These are phyloP conservation scores for Ips nitidus DNA, from an alignment of 1,140 invertebrate species.

Conservation along the genomic window DNA sequence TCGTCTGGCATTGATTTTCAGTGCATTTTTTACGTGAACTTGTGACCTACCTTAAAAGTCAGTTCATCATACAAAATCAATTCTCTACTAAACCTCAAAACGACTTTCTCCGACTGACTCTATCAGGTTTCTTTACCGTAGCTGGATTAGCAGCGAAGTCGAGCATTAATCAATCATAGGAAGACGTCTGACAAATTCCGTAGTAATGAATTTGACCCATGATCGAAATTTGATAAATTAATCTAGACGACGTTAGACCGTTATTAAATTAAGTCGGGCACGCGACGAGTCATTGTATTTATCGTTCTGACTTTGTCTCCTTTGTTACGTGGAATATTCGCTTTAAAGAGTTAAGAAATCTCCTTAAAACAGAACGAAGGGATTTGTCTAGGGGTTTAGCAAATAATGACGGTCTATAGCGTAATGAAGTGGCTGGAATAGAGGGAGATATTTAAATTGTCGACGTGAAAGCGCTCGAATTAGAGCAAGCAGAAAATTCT, in stretches of 20 bases:
- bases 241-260: conserved; percentile 6
- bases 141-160: too few relatives aligned
- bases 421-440: conserved; percentile 14
- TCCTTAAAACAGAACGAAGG: not conserved
- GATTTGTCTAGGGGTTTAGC: conserved; percentile 7
- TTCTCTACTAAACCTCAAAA: too few relatives aligned
- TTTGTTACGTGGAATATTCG: not conserved
- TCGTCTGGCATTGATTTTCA: conserved; percentile 15
- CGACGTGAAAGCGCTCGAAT: conserved; percentile 8
- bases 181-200: conserved; percentile 13
- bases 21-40: too few relatives aligned
- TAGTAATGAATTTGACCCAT: conserved; percentile 15
- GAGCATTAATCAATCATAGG: conserved; percentile 14
- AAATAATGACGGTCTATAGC: not conserved
- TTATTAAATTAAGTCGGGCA: conserved; percentile 9
- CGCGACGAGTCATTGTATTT: not conserved
- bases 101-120: too few relatives aligned
- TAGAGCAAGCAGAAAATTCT: conserved; percentile 19
- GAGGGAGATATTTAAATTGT: conserved; percentile 13
- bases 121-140: too few relatives aligned
- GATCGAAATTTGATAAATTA: conserved; percentile 25
- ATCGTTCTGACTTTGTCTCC: not conserved
- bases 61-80: too few relatives aligned
- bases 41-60: too few relatives aligned
- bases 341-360: not conserved